phyloP scores from a whole-genome alignment of 2,797 vertebrate species.

The Chlorospingus semifuscus region DNA sequence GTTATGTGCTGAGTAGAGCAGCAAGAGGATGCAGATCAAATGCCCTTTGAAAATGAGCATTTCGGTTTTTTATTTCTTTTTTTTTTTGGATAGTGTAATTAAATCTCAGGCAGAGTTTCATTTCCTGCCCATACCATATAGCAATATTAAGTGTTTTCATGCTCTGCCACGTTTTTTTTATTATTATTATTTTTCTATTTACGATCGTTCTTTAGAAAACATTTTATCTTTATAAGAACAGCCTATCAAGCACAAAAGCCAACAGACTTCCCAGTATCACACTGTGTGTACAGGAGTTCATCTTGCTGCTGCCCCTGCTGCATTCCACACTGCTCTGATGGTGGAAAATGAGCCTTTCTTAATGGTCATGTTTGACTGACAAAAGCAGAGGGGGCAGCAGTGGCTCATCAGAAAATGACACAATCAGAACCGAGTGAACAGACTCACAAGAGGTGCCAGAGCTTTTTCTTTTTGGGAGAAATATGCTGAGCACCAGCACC shows the following conservation, averaged over 20 bases:
- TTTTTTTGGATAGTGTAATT: not conserved
- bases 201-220: constrained; percentile 4
- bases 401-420: constrained; percentile 16
- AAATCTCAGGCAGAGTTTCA: not conserved
- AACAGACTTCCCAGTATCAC: constrained; percentile 33
- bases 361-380: constrained; percentile 67
- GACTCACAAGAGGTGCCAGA: constrained; percentile 23
- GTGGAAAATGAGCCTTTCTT: constrained; percentile 57
- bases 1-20: not conserved
- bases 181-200: constrained; percentile 32
- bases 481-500: not conserved
- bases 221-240: constrained; percentile 72
- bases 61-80: not conserved
- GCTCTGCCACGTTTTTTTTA: not conserved
- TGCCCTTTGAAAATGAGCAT: not conserved
- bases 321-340: constrained; percentile 42
- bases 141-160: not conserved
- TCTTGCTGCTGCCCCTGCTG: constrained; percentile 52
- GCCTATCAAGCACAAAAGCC: constrained; percentile 58
- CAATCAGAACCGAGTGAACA: constrained; percentile 40
- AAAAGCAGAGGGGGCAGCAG: constrained; percentile 40
- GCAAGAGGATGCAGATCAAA: not conserved
- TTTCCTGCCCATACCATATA: not conserved
- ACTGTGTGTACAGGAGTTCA: constrained; percentile 9
- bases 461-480: constrained; percentile 1